Evolutionary conservation across 2,888 invertebrate species (phyloP), one percentile per base, ranked within the genome.

Genomic region (Mamestra brassicae): DNA sequence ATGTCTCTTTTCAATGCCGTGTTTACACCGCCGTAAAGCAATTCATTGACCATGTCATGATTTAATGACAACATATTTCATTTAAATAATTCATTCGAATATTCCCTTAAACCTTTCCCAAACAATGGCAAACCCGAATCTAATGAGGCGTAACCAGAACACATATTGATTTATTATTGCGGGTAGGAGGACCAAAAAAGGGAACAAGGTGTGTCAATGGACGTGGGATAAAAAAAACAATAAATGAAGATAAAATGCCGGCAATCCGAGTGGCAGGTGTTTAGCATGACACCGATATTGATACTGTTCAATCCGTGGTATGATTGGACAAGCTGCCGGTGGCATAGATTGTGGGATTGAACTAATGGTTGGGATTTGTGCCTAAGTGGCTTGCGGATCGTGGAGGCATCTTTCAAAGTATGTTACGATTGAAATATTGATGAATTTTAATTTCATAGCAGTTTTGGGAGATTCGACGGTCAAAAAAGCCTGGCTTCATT

Each of bases 211-310:
- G 93, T 89, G 88, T 87, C 85, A 86, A 84, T 80, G 78, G 78
- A 76, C 36, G 84, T 73, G 83, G 76, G 76, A 88, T 89, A 89
- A 91, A 92, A 26, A 42, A 91, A 91, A 90, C 85, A 80, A 86
- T 92, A 81, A 93, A 93, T 92, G 92, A 92, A 93, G 93, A 94
- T 93, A 93, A 93, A 94, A 91, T 87, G 89, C 87, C 86, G 86
- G 34, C 90, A 89, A 90, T 86, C 85, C 87, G 83, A 79, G 84
- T 77, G 88, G 93, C 95, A 95, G 95, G 94, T 95, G 92, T 88
- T 85, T 85, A 84, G 81, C 83, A 73, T 89, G 90, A 89, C 90
- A 87, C 84, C 64, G 86, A 81, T 87, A 88, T 90, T 89, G 91
- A 90, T 90, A 90, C 89, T 89, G 85, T 88, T 90, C 85, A 76